A percentile compares a stretch with the other conserved stretches of the same genome.
phyloP scores from a whole-genome alignment of 2,113 vertebrate genomes.

The Abramis brama region DNA sequence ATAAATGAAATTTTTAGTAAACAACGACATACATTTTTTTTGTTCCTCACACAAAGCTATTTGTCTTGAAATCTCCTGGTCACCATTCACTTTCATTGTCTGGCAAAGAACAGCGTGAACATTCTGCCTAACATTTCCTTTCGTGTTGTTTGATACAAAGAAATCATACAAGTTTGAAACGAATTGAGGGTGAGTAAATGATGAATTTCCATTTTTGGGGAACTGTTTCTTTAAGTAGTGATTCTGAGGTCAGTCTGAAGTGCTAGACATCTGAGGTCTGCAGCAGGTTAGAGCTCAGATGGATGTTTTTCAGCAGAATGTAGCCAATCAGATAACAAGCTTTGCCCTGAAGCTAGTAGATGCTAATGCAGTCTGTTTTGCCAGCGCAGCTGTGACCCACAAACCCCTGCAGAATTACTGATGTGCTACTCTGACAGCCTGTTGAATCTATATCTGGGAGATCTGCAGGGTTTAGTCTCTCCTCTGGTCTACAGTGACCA shows the following conservation, averaged over 20 bases:
- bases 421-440: neutral
- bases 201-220: neutral
- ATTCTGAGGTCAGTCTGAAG: constrained; percentile 20
- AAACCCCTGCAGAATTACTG: constrained; percentile 16
- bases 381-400: constrained; percentile 32
- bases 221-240: constrained; percentile 1
- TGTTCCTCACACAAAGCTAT: neutral
- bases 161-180: neutral
- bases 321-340: neutral
- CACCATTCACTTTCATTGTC: neutral
- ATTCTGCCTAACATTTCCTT: neutral
- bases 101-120: neutral
- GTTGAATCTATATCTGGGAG: constrained; percentile 8
- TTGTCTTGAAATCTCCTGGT: neutral
- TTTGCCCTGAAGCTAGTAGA: constrained; percentile 24
- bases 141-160: neutral
- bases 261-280: constrained; percentile 9
- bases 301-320: constrained; percentile 20
- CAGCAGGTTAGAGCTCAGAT: neutral
- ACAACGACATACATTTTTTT: neutral
- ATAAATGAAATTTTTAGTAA: neutral
- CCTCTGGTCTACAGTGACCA: neutral
- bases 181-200: neutral
- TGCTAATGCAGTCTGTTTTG: constrained; percentile 2
- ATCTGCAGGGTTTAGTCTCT: constrained; percentile 7